Conservation (phyloP, 2,113 vertebrate species). For the Dasyprocta punctata region DNA sequence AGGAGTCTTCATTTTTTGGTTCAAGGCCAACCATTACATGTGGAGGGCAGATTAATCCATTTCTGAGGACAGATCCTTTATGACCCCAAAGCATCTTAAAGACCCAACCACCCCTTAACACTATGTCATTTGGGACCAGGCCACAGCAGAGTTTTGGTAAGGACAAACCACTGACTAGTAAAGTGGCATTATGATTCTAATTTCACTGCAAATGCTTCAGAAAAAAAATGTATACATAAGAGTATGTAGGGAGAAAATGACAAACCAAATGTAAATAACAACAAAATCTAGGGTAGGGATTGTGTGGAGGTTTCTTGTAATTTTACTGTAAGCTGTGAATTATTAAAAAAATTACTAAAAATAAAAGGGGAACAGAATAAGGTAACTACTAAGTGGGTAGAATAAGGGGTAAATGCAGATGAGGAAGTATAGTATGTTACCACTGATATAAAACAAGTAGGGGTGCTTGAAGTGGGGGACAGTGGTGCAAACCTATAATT, state of each 20-base stretch:
- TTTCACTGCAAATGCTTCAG: not conserved
- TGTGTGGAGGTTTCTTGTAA: not conserved
- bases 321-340: not conserved
- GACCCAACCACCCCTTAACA: not conserved
- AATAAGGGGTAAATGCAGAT: not conserved
- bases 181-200: not conserved
- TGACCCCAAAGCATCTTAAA: not conserved
- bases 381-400: not conserved
- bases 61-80: not conserved
- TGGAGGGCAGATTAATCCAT: not conserved
- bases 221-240: not conserved
- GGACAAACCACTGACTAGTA: not conserved
- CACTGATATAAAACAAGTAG: not conserved
- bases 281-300: not conserved
- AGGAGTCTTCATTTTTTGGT: not conserved
- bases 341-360: constrained; percentile 3
- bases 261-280: not conserved
- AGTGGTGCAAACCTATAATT: not conserved
- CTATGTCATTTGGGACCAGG: not conserved
- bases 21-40: not conserved
- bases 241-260: not conserved
- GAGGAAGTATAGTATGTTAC: not conserved
- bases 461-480: not conserved
- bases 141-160: not conserved
- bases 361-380: not conserved